Evolutionary conservation across 2,113 vertebrate species (phyloP).

Genomic region (Riparia riparia): DNA sequence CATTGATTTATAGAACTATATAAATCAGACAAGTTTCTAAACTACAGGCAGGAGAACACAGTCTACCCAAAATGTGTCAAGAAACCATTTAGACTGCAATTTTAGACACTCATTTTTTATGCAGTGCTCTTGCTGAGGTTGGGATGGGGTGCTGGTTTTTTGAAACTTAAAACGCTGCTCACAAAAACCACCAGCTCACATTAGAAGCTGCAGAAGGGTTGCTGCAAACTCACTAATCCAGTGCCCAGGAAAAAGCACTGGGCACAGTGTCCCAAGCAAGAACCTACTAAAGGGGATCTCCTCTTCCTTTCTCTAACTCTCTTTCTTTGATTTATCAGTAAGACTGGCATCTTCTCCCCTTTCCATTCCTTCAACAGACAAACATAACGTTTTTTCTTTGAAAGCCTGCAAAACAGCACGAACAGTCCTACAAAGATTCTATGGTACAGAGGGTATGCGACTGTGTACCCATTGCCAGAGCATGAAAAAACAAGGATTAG

Average conservation of each 20-base stretch:
- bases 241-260: neutral
- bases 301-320: neutral
- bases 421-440: neutral
- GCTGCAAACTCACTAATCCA: neutral
- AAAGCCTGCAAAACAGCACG: neutral
- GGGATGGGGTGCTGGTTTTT: neutral
- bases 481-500: neutral
- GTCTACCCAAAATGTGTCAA: neutral
- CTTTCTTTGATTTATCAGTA: neutral
- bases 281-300: neutral
- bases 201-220: neutral
- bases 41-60: neutral
- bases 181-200: neutral
- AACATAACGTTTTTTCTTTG: neutral
- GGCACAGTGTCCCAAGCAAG: neutral
- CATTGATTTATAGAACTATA: neutral
- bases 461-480: neutral
- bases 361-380: neutral
- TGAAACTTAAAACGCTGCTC: neutral
- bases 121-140: neutral
- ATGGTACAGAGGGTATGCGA: fast-evolving
- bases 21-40: constrained; percentile 8
- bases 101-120: neutral
- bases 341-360: neutral
- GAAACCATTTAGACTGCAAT: neutral